Evolutionary conservation across 2,113 vertebrate genomes (phyloP).

Genomic region (Nibea coibor): DNA sequence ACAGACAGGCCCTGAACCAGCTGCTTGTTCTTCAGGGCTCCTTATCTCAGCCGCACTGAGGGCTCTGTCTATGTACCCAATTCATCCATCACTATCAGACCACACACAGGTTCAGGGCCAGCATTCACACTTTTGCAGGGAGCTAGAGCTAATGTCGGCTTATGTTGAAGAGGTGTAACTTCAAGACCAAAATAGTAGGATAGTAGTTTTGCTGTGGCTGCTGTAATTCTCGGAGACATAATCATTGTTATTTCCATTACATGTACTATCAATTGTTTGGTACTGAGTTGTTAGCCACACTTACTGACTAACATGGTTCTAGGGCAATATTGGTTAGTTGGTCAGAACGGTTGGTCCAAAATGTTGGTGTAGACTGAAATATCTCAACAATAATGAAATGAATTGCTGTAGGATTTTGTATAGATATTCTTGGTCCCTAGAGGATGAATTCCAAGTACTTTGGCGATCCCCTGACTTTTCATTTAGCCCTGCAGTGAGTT

Average conservation of each 20-base stretch:
- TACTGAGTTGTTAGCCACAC: background rate
- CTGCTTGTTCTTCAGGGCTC: conserved; percentile 61
- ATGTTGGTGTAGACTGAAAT: background rate
- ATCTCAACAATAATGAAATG: background rate
- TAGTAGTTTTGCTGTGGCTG: background rate
- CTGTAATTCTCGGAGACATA: conserved; percentile 12
- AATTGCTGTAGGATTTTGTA: background rate
- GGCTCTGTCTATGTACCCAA: conserved; percentile 59
- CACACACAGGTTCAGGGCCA: conserved; percentile 60
- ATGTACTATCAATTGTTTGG: background rate
- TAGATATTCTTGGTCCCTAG: background rate
- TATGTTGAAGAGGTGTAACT: conserved; percentile 14
- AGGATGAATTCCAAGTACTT: background rate
- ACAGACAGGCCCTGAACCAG: conserved; percentile 67
- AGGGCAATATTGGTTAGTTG: no score
- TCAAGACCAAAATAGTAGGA: background rate
- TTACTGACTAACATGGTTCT: background rate
- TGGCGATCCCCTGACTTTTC: background rate
- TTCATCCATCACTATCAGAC: conserved; percentile 78
- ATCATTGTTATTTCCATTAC: background rate
- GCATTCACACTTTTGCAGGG: conserved; percentile 41
- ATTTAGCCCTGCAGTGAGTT: no score
- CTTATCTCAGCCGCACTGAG: conserved; percentile 73
- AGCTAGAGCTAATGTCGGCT: conserved; percentile 26
- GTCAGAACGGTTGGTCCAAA: background rate